Evolutionary conservation across 2,888 invertebrate species (phyloP).

Genomic region (Sepioteuthis lessoniana): DNA sequence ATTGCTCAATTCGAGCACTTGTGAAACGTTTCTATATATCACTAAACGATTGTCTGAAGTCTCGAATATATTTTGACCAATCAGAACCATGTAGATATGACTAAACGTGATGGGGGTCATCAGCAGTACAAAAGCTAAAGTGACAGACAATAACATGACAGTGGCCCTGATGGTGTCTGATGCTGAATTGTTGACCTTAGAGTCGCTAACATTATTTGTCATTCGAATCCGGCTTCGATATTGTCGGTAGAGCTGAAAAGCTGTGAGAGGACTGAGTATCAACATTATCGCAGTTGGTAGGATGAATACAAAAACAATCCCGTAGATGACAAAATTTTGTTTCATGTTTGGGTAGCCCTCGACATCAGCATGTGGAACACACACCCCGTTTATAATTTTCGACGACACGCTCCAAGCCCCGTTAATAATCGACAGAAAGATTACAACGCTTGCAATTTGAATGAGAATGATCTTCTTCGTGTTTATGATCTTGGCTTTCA

Average conservation of each 20-base stretch:
- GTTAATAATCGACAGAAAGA: constrained; percentile 54
- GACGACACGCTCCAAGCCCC: constrained; percentile 60
- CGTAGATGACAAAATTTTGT: constrained; percentile 54
- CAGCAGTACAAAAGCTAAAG: constrained; percentile 59
- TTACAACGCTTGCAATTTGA: constrained; percentile 54
- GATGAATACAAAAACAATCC: constrained; percentile 55
- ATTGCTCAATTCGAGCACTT: constrained; percentile 63
- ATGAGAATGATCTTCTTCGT: constrained; percentile 54
- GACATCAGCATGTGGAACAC: constrained; percentile 54
- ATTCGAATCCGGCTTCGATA: constrained; percentile 48
- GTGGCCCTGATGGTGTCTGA: constrained; percentile 56
- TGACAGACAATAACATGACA: constrained; percentile 60
- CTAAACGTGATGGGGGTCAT: constrained; percentile 59
- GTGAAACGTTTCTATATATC: constrained; percentile 59
- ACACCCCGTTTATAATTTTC: constrained; percentile 54
- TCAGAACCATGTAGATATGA: constrained; percentile 57
- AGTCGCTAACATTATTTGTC: constrained; percentile 37
- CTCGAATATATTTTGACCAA: constrained; percentile 57
- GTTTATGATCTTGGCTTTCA: constrained; percentile 57
- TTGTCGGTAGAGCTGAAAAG: constrained; percentile 51
- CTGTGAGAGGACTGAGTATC: constrained; percentile 56
- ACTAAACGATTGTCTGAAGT: constrained; percentile 54
- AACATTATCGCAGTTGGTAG: constrained; percentile 57
- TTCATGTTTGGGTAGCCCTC: constrained; percentile 57
- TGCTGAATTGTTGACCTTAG: constrained; percentile 46